Evolutionary conservation across 2,888 invertebrate species (phyloP), one percentile per base, ranked within the genome.

Genomic region (Conchocele bisecta): DNA sequence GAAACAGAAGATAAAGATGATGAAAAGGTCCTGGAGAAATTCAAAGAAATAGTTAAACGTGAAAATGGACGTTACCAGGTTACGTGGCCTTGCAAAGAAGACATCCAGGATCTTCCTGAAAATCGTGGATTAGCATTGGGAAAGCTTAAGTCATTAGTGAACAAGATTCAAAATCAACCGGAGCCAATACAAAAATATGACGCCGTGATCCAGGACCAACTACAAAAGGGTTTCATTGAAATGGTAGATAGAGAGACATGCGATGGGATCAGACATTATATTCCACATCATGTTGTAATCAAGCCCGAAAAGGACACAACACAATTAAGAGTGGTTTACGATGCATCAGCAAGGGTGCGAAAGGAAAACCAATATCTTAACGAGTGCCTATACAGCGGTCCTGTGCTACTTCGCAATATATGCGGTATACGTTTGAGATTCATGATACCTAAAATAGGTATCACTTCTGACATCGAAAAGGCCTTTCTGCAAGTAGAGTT

Each of bases 71-170:
- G 50, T 15, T 69, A 69, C 35, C 48, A 59, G 5, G 68, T 65
- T 1, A 68, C n/a, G 24, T 60, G 59, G 61, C 64, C 69, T 1
- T 74, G 65, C 60, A 74, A 74, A 37, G 39, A 53, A 3, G 63
- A 59, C 13, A 28, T 26, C 28, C 44, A 29, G 1, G 48, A 68
- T 5, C 28, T 74, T 2, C 66, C 67, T 22, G 20, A 29, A 2
- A 71, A 66, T 53, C 1, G 46, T 6, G 44, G 50, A 28, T 24
- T 75, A 6, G 64, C 74, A 20, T 11, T 44, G 20, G 66, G 60
- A 22, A 29, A 66, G 17, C 39, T 59, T 6, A 60, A 35, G 20
- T 60, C 59, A 29, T 26, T 28, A 13, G 42, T 65, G 1, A 28
- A 15, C 11, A 64, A 31, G 46, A 17, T 58, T 24, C 7, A 20